A percentile compares a stretch with the other conserved stretches of the same genome.
These are phyloP conservation scores for Tachysurus fulvidraco DNA, from an alignment of 2,113 vertebrate genomes.

Conservation along the genomic window DNA sequence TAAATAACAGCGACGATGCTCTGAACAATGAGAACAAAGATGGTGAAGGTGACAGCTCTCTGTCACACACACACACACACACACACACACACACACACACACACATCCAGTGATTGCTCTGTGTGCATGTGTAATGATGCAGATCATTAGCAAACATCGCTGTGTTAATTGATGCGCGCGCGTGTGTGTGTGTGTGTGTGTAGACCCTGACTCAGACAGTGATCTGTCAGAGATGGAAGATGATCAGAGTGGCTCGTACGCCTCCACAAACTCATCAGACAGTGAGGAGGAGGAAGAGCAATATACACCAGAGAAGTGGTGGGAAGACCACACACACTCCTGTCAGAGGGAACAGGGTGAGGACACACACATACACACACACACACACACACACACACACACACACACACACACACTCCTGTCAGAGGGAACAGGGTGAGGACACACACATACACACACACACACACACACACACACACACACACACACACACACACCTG, in stretches of 20 bases:
- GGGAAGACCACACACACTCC: slow-evolving; percentile 78
- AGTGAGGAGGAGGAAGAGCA: slow-evolving; percentile 85
- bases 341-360: slow-evolving; percentile 71
- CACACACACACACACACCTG: background rate
- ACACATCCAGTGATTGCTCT: background rate
- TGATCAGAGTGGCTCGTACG: slow-evolving; percentile 87
- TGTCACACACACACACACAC: background rate
- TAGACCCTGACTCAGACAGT: slow-evolving; percentile 86
- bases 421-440: too few relatives aligned
- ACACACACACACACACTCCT: background rate
- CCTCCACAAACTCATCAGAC: slow-evolving; percentile 89
- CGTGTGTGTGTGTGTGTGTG: slow-evolving; percentile 39
- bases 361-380: background rate
- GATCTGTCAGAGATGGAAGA: slow-evolving; percentile 88
- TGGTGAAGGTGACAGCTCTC: slow-evolving; percentile 64
- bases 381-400: slow-evolving; percentile 14
- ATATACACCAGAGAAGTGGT: slow-evolving; percentile 77
- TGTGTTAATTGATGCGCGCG: too few relatives aligned
- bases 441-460: background rate
- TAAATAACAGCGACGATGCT: slow-evolving; percentile 76
- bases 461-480: slow-evolving; percentile 51
- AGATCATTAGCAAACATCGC: background rate
- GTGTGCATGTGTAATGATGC: background rate
- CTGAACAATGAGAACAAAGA: slow-evolving; percentile 78
- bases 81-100: background rate